A percentile compares a stretch with the other conserved stretches of the same genome.
Conservation (phyloP, 2,797 vertebrate genomes). For the Eulemur mongoz region DNA sequence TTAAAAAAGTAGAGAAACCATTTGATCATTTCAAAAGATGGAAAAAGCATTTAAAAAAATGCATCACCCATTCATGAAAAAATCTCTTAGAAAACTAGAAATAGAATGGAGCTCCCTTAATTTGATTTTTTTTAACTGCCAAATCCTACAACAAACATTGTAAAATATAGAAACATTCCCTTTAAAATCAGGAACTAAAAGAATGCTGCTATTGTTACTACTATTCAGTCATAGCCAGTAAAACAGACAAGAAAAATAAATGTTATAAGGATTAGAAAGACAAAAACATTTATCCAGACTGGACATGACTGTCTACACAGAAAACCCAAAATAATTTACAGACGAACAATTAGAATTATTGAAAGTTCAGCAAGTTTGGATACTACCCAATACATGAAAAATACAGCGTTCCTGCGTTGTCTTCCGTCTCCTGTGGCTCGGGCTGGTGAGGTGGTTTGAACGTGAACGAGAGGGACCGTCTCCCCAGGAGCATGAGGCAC, state of each 20-base stretch:
- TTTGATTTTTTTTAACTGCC: not conserved
- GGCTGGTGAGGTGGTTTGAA: not conserved
- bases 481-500: not conserved
- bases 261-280: not conserved
- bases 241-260: not conserved
- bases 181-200: not conserved
- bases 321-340: not conserved
- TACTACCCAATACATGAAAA: not conserved
- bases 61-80: not conserved
- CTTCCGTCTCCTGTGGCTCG: not conserved
- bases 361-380: not conserved
- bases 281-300: not conserved
- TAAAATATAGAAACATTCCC: not conserved
- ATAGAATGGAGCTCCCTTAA: not conserved
- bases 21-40: not conserved
- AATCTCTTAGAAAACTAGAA: not conserved
- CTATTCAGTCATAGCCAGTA: not conserved
- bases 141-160: not conserved
- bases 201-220: not conserved
- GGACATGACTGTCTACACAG: not conserved
- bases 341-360: not conserved
- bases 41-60: not conserved
- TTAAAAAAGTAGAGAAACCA: not conserved
- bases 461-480: not conserved
- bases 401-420: not conserved